Conservation (phyloP, 2,113 vertebrate species). For the Malurus melanocephalus region DNA sequence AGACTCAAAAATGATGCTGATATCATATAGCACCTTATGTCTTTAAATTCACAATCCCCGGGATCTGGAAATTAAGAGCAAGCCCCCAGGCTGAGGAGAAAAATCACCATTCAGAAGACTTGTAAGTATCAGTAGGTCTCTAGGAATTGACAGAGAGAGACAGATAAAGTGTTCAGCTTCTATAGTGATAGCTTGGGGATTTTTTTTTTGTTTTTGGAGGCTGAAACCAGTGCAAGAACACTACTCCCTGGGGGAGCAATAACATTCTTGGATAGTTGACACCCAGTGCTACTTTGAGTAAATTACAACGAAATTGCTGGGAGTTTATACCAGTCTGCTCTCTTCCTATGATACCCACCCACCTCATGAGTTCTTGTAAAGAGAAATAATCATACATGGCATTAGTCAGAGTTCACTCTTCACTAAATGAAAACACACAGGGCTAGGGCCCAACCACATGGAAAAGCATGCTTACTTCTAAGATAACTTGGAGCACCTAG, state of each 20-base stretch:
- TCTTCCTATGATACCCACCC: background rate
- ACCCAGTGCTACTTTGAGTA: background rate
- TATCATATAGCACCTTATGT: background rate
- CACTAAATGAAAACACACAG: background rate
- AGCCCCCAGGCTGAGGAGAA: background rate
- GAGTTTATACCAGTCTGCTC: background rate
- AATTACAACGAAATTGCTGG: background rate
- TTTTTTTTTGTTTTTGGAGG: background rate
- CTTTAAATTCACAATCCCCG: background rate
- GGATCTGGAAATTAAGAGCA: background rate
- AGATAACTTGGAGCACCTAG: background rate
- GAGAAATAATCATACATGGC: background rate
- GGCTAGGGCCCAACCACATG: background rate
- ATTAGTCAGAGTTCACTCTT: background rate
- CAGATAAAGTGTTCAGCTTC: background rate
- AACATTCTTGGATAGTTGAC: background rate
- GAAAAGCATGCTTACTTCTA: background rate
- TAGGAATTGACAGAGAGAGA: background rate
- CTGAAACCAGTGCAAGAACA: background rate
- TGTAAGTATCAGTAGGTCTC: background rate
- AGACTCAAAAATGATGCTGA: background rate
- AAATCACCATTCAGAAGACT: background rate
- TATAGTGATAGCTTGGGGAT: accelerated
- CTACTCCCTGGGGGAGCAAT: background rate
- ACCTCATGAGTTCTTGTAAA: background rate